Base-by-base conservation (phyloP, 2,797 vertebrate genomes). In the Pipistrellus kuhlii region DNA sequence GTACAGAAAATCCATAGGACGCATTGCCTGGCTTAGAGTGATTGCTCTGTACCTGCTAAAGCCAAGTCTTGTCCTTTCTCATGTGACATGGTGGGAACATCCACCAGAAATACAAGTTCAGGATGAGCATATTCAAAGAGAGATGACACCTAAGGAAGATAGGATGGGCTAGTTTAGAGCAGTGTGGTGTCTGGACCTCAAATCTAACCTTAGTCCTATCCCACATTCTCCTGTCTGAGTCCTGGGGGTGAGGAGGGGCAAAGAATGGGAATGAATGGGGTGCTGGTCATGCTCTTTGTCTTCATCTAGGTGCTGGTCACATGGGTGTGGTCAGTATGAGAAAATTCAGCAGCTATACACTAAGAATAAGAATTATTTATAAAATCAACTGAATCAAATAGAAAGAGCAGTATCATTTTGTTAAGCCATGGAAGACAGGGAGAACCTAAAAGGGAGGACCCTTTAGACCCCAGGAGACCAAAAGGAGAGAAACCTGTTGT, bases 331-430 rank as follows among this genome's bases (percentile, higher is more conserved):
- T 66, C 68, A 17, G 27, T 41, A 57, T 78, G 55, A 87, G 76
- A 77, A 44, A 77, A 86, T 46, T 55, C 46, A 81, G 51, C n/a
- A 71, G 30, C 35, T 51, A 4, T 55, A 23, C 25, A 38, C 18
- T 68, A 53, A 35, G 17, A 18, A 72, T 44, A 66, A 48, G 85
- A 64, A 51, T 41, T 46, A 68, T 86, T 72, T 78, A 44, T 62
- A 81, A 94, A 88, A 27, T 68, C 72, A 68, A 82, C n/a, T 72
- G 32, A 66, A 27, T 62, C n/a, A 91, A 93, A 41, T 59, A 21
- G 57, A 78, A 85, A 68, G 21, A 75, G 18, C 8, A 62, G 2
- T 55, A 38, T 66, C 13, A 1, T 80, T 76, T 51, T 48, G 25
- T 9, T 5, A 89, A 62, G 62, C n/a, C 25, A 41, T 11, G 44